Conservation (phyloP, 2,888 invertebrate species). For the Habrosyne pyritoides region DNA sequence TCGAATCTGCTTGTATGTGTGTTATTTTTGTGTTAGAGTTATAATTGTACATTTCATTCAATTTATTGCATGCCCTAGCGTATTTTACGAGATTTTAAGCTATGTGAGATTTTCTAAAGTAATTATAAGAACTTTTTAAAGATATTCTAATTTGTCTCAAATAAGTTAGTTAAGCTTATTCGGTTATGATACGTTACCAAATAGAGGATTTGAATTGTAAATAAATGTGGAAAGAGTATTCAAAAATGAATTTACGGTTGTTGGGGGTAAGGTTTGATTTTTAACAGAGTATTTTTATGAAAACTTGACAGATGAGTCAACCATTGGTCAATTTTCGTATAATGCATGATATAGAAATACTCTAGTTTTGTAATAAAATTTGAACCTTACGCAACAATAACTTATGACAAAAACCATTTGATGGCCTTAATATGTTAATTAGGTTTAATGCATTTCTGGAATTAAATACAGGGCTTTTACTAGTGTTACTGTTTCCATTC, state of each 20-base stretch:
- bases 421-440: too few relatives aligned
- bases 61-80: neutral
- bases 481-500: neutral
- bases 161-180: constrained; percentile 22
- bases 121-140: neutral
- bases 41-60: constrained; percentile 4
- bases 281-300: neutral
- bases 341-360: neutral
- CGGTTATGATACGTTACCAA: constrained; percentile 44
- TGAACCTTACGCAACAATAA: neutral
- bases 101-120: constrained; percentile 7
- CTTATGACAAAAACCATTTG: neutral
- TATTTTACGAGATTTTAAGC: constrained; percentile 2
- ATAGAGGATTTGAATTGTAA: constrained; percentile 30
- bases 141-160: constrained; percentile 19
- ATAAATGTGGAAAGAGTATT: constrained; percentile 15
- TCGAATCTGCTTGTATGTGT: too few relatives aligned
- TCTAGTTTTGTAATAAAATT: neutral
- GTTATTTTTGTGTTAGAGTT: too few relatives aligned
- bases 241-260: neutral
- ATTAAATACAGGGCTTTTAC: neutral
- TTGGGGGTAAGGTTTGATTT: neutral
- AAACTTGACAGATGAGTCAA: neutral
- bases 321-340: neutral
- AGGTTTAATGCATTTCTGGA: too few relatives aligned